Base-by-base conservation (phyloP, 2,888 invertebrate species). In the Caenorhabditis doughertyi region DNA sequence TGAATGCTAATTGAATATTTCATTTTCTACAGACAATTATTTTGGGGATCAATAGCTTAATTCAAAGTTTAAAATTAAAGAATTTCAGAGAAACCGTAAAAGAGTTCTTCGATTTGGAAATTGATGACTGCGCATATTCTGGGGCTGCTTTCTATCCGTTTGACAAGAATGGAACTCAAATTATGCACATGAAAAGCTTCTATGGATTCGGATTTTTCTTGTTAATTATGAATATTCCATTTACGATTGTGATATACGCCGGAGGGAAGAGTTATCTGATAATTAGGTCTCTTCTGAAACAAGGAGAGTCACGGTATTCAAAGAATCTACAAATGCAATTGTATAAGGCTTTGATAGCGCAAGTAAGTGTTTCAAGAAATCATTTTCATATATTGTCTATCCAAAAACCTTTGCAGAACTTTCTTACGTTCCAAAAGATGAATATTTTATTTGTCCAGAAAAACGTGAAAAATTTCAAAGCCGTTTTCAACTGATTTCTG, bases 291-390 rank as follows among this genome's bases (percentile, higher is more conserved):
- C 23, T 71, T 44, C 29, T 70, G 35, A 51, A 47, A 25, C 47
- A 71, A 55, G 64, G 70, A 18, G 44, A 62, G 9, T 55, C 71
- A 0, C 18, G 21, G n/a, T 79, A 51, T 21, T 56, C 70, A 35
- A 62, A 21, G 23, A 71, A 71, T 18, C 35, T 79, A 4, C 79
- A 79, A 32, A 71, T 71, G 39, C 79, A 79, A 32, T 55, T 79
- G 39, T 79, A 79, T 25, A 79, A 79, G 39, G 79, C 79, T n/a
- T 21, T 79, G 21, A 71, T 79, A 7, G 39, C 71, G 4, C 79
- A 71, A 58, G 71, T 71, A 2, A 11, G 21, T 55, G 35, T 51
- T 21, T 32, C 35, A n/a, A n/a, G n/a, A n/a, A n/a, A n/a, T n/a
- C n/a, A n/a, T n/a, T n/a, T n/a, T n/a, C n/a, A n/a, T n/a, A n/a